phyloP scores from a whole-genome alignment of 1,140 invertebrate genomes.

The Micrasema longulum region DNA sequence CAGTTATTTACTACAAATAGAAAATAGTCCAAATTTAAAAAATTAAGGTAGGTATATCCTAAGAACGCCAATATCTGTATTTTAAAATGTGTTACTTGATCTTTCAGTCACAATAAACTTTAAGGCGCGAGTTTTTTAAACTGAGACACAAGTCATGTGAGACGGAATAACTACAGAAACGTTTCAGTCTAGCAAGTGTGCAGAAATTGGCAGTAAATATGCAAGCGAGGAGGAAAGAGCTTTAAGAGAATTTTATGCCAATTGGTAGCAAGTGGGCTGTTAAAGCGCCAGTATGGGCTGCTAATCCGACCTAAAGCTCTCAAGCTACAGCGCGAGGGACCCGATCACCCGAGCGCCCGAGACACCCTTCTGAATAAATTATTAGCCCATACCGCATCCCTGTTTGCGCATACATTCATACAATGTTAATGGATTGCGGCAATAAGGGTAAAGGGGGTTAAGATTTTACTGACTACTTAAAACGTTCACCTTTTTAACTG shows the following conservation, averaged over 20 bases:
- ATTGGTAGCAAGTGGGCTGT: conserved; percentile 43
- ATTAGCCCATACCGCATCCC: conserved; percentile 50
- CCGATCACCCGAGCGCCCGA: conserved; percentile 16
- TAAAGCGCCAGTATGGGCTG: conserved; percentile 42
- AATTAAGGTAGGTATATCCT: too few species aligned
- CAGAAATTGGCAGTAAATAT: conserved; percentile 31
- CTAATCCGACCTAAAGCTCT: conserved; percentile 53
- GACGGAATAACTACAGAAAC: too few species aligned
- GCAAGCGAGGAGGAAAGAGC: conserved; percentile 41
- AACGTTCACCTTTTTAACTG: conserved; percentile 38
- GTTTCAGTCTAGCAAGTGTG: background rate
- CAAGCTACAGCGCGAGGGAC: conserved; percentile 43
- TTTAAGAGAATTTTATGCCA: conserved; percentile 46
- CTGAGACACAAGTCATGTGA: too few species aligned
- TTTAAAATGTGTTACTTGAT: too few species aligned
- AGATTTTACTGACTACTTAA: conserved; percentile 36
- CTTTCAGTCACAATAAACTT: too few species aligned
- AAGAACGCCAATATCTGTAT: too few species aligned
- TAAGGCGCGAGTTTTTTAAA: too few species aligned
- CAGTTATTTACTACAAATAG: too few species aligned
- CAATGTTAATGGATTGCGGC: conserved; percentile 55
- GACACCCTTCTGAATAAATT: conserved; percentile 51
- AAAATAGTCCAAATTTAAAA: too few species aligned
- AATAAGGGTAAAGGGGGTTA: conserved; percentile 43
- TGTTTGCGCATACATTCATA: conserved; percentile 54